Evolutionary conservation across 2,113 vertebrate genomes (phyloP).

Genomic region (Monopterus albus): DNA sequence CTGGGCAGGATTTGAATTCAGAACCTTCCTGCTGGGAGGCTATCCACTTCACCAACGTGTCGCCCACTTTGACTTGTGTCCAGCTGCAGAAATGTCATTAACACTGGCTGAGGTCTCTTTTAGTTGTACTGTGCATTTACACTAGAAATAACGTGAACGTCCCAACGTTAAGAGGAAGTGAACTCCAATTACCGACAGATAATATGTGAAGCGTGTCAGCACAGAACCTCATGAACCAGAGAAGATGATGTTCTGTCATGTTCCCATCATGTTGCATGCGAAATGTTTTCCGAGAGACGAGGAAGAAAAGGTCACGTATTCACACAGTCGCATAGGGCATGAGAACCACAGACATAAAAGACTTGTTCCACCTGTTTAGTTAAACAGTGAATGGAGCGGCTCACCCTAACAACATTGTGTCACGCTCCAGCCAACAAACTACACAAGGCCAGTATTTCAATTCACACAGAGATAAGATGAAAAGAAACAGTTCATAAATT

Average conservation of each 20-base stretch:
- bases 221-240: background rate
- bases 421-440: background rate
- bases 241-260: background rate
- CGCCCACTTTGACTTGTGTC: too few relatives aligned
- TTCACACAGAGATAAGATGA: constrained; percentile 23
- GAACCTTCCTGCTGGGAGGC: too few relatives aligned
- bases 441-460: constrained; percentile 6
- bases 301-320: background rate
- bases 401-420: background rate
- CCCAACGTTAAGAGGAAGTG: background rate
- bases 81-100: too few relatives aligned
- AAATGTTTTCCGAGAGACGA: background rate
- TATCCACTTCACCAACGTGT: too few relatives aligned
- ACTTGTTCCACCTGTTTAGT: background rate
- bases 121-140: too few relatives aligned
- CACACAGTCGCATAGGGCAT: background rate
- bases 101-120: too few relatives aligned
- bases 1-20: too few relatives aligned
- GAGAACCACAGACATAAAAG: background rate
- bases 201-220: background rate
- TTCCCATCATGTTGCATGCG: too few relatives aligned
- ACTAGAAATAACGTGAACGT: too few relatives aligned
- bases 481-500: constrained; percentile 34
- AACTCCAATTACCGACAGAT: background rate
- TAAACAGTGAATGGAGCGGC: background rate